A percentile compares a stretch with the other conserved stretches of the same genome.
phyloP scores from a whole-genome alignment of 2,113 vertebrate species.

The Lycaon pictus region DNA sequence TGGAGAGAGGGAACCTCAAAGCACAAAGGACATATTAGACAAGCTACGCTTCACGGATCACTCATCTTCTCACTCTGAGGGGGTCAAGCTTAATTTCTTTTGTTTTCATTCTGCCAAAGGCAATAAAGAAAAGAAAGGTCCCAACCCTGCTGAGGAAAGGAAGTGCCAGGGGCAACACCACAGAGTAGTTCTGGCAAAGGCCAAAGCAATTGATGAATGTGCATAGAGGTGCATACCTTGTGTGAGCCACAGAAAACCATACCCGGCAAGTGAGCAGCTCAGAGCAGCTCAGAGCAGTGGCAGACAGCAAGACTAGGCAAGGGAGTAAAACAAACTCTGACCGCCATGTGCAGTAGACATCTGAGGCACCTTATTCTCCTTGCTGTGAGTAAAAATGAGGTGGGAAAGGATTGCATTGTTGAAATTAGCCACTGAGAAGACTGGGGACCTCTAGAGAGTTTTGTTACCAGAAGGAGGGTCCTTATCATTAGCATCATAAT shows the following conservation, averaged over 20 bases:
- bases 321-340: background rate
- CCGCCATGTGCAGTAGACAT: background rate
- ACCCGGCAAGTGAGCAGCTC: background rate
- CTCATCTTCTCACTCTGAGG: background rate
- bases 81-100: background rate
- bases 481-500: background rate
- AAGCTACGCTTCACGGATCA: background rate
- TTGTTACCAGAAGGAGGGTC: background rate
- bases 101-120: background rate
- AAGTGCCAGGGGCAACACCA: background rate
- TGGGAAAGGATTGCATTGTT: background rate
- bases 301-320: background rate
- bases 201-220: background rate
- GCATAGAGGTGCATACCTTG: background rate
- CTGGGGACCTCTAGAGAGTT: background rate
- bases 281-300: background rate
- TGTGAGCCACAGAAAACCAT: background rate
- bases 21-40: background rate
- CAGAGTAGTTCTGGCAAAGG: background rate
- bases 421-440: background rate
- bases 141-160: background rate
- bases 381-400: background rate
- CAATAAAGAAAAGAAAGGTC: background rate
- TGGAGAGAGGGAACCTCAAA: background rate
- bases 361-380: background rate